phyloP scores from a whole-genome alignment of 2,797 vertebrate genomes.

The Sorex maritimensis region DNA sequence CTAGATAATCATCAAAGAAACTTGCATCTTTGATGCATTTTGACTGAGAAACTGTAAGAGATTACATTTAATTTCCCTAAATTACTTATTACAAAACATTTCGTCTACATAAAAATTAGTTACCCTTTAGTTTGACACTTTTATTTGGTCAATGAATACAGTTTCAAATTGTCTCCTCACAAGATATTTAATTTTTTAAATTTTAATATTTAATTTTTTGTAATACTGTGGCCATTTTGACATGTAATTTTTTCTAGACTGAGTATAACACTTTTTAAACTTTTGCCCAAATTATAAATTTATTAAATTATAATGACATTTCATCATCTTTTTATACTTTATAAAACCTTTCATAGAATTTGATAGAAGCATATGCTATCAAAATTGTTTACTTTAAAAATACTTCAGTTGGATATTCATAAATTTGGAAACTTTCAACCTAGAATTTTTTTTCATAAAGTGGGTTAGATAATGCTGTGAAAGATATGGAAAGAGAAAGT shows the following conservation, averaged over 20 bases:
- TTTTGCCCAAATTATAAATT: not conserved
- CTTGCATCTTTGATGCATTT: not conserved
- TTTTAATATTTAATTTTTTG: too few relatives aligned
- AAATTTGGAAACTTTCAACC: not conserved
- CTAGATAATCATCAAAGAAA: not conserved
- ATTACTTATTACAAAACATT: not conserved
- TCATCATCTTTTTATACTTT: not conserved
- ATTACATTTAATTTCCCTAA: not conserved
- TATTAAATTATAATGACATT: slow-evolving; percentile 31
- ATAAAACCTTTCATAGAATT: not conserved
- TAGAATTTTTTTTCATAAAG: not conserved
- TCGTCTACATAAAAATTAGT: slow-evolving; percentile 13
- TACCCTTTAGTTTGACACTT: slow-evolving; percentile 39
- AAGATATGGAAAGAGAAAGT: not conserved
- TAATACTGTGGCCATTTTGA: not conserved
- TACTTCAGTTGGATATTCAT: not conserved
- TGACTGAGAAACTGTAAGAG: not conserved
- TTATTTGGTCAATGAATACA: not conserved
- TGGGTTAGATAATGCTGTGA: not conserved
- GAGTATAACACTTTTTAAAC: not conserved
- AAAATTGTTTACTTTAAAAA: slow-evolving; percentile 2
- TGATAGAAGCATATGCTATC: not conserved
- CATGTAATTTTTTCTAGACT: not conserved
- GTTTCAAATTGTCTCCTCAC: not conserved
- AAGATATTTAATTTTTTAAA: not conserved